A percentile compares a stretch with the other conserved stretches of the same genome.
phyloP scores from a whole-genome alignment of 2,113 vertebrate genomes.

The Phaethornis superciliosus region DNA sequence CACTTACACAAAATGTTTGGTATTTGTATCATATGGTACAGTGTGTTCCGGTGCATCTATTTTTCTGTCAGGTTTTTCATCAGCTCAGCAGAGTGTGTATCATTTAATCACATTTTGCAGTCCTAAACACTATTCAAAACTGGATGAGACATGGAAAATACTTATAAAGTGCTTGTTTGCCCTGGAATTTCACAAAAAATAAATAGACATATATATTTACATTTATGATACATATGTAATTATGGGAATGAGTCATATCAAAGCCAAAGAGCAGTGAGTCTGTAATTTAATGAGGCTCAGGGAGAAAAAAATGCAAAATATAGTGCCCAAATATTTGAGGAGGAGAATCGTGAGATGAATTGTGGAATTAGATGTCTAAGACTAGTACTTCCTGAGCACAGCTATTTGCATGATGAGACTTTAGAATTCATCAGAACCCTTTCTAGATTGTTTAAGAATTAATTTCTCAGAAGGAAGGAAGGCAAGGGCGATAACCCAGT shows the following conservation, averaged over 20 bases:
- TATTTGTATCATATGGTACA: background rate
- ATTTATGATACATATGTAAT: background rate
- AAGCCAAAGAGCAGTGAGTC: background rate
- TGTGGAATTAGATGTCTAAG: background rate
- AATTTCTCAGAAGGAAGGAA: background rate
- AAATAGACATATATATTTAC: background rate
- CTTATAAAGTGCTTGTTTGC: background rate
- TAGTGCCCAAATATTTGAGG: background rate
- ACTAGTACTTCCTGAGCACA: background rate
- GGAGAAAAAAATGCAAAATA: background rate
- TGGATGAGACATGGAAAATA: background rate
- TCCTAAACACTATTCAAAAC: background rate
- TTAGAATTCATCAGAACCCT: background rate
- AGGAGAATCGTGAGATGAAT: background rate
- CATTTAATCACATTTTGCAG: background rate
- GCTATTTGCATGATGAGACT: background rate
- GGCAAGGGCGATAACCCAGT: background rate
- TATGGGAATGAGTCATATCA: background rate
- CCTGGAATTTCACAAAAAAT: background rate
- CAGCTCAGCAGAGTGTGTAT: background rate
- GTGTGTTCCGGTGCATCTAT: background rate
- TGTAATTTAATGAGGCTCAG: slow-evolving; percentile 26
- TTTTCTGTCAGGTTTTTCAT: background rate
- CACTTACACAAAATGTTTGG: background rate
- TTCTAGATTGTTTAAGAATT: background rate